Base-by-base conservation (phyloP, 2,797 vertebrate genomes). In the Sebastes reedi region DNA sequence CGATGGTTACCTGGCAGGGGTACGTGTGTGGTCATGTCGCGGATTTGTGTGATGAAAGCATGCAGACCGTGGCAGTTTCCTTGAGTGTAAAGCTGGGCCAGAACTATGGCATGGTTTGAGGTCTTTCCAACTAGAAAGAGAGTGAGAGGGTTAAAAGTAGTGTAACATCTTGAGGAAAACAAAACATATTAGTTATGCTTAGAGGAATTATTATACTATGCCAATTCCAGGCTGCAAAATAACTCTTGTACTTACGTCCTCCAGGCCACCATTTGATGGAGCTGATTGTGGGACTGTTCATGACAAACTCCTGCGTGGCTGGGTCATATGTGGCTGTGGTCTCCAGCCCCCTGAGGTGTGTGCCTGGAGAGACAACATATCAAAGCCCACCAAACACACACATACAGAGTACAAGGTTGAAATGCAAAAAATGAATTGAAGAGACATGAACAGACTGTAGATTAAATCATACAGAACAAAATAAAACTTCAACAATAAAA, bases 261-360 rank as follows among this genome's bases (percentile, higher is more conserved):
- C 99, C 99, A 14, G 99, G 98, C 99, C 99, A 99, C 99, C 99
- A 99, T 83, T 99, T 99, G 90, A 99, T 99, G 85, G 99, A 99
- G 79, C 97, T 98, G 89, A 99, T 93, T 1, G 99, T 99, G 27
- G 99, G 99, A 87, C 97, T 98, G 91, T 99, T 98, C 78, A 99
- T 85, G 59, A 99, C 96, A 91, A 99, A 99, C 89, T 99, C 98
- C 84, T 99, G 97, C 0, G 97, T 98, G 54, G 96, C 90, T 4
- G 98, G 97, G 87, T 99, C 98, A 0, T 97, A 99, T 2, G 98
- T 99, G 71, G 98, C 97, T 6, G 98, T 99, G 34, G 99, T 99
- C 95, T 99, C 99, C 74, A 99, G 89, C 25, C 97, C 98, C 81
- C 99, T 95, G 80, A 99, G 96, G 72, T 99, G 98, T 30, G 98